phyloP scores from a whole-genome alignment of 2,113 vertebrate genomes.

The Epinephelus moara region DNA sequence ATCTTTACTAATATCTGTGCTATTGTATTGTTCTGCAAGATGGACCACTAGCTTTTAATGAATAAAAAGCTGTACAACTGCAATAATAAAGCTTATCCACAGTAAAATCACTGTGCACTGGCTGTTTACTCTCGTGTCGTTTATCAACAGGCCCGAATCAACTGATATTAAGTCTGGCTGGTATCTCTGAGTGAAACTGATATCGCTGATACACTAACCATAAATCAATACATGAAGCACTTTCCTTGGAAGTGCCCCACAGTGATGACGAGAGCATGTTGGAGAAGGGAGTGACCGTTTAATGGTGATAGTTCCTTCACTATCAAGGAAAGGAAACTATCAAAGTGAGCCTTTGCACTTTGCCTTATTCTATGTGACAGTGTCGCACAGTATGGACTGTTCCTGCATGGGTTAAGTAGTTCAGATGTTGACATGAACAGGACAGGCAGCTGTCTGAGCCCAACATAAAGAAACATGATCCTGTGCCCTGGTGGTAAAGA shows the following conservation, averaged over 20 bases:
- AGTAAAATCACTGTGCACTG: background rate
- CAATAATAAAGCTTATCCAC: background rate
- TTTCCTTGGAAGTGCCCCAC: background rate
- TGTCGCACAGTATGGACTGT: slow-evolving; percentile 14
- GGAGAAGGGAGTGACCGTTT: background rate
- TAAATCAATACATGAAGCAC: background rate
- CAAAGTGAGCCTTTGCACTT: slow-evolving; percentile 23
- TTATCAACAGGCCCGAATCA: background rate
- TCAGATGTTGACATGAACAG: slow-evolving; percentile 50
- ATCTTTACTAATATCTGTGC: too few species aligned
- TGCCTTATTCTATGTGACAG: slow-evolving; percentile 14
- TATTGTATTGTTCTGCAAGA: background rate
- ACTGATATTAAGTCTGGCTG: too few species aligned
- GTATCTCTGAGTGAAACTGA: background rate
- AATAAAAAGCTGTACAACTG: background rate
- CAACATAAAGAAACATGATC: slow-evolving; percentile 35
- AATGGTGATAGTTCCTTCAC: background rate
- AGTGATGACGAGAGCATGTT: background rate
- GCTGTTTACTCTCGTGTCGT: too few species aligned
- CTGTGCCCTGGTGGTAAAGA: slow-evolving; percentile 43
- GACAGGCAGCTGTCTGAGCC: slow-evolving; percentile 54
- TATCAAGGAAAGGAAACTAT: background rate
- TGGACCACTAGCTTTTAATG: background rate
- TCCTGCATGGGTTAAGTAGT: slow-evolving; percentile 3
- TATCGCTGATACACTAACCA: background rate